Base-by-base conservation (phyloP, 2,888 invertebrate species). In the Ethmia dodecea region DNA sequence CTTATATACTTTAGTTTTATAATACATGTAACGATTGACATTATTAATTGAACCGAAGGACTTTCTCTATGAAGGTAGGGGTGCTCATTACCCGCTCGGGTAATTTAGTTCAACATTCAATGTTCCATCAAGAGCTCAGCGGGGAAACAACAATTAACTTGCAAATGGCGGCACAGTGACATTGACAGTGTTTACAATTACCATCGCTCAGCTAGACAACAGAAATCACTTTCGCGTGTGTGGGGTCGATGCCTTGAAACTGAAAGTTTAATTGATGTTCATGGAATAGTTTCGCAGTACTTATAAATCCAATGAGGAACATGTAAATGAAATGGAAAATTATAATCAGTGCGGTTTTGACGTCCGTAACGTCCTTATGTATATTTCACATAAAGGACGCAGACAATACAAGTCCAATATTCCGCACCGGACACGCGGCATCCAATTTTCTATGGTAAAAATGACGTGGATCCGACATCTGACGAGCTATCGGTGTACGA, bases 81-180 rank as follows among this genome's bases (percentile, higher is more conserved):
- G 55, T 48, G 44, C 41, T 60, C 36, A 63, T 65, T 67, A 68
- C 40, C 52, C 65, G 56, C 52, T 49, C 56, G 57, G 55, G 53
- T 62, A 51, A 47, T 47, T 33, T 46, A 43, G 53, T 60, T 61
- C 57, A 60, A 50, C 43, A 60, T 49, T 59, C 52, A 63, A 52
- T 50, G 50, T n/a, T n/a, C n/a, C n/a, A 64, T 67, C 70, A 67
- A 64, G 54, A 65, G 64, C 63, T 47, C 38, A 60, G 69, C 65
- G 55, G 59, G 55, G 71, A 61, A 69, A 72, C 64, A 63, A 55
- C 59, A 69, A 64, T 68, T 62, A 57, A 48, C 32, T 62, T 60
- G 67, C 75, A 67, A 55, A 59, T 49, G 67, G 62, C 58, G 61
- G 60, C 64, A 66, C 46, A 69, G 55, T 75, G 62, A 67, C 67